A percentile compares a stretch with the other conserved stretches of the same genome.
phyloP scores from a whole-genome alignment of 1,140 invertebrate genomes.

The Lordiphosa stackelbergi region DNA sequence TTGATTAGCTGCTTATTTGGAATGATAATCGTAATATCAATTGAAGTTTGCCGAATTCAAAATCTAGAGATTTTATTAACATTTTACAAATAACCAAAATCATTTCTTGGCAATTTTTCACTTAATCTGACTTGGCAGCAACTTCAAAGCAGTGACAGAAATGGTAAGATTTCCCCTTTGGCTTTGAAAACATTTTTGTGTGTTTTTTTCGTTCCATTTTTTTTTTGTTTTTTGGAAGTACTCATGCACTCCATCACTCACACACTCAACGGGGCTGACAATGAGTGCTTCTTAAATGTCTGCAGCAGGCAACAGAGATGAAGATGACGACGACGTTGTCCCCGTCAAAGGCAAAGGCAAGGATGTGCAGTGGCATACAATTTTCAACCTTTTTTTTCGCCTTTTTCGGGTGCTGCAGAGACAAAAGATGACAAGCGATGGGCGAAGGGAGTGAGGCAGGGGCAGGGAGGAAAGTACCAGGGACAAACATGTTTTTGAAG shows the following conservation, averaged over 20 bases:
- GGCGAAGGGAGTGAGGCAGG: conserved; percentile 7
- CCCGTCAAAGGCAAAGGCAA: conserved; percentile 67
- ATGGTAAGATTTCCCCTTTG: conserved; percentile 7
- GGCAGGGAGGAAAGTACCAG: conserved; percentile 12
- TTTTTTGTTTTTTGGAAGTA: conserved; percentile 16
- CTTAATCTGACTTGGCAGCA: conserved; percentile 1
- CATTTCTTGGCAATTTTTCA: conserved; percentile 9
- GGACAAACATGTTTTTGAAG: conserved; percentile 76
- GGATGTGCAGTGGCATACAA: conserved; percentile 54
- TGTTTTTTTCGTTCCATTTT: conserved; percentile 16
- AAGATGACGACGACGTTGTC: conserved; percentile 28
- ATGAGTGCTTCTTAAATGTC: conserved; percentile 75
- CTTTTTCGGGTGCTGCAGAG: conserved; percentile 58
- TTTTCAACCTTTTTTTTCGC: conserved; percentile 39
- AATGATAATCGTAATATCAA: too few species aligned
- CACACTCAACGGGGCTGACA: conserved; percentile 44
- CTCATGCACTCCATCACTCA: conserved; percentile 18
- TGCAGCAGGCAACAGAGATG: conserved; percentile 50
- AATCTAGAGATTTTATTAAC: background rate
- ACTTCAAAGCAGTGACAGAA: conserved; percentile 8
- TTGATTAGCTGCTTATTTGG: too few species aligned
- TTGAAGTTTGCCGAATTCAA: too few species aligned
- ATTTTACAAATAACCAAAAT: background rate
- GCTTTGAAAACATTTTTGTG: conserved; percentile 26
- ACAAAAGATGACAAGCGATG: conserved; percentile 69